phyloP scores from a whole-genome alignment of 1,140 invertebrate genomes.

The Drosophila sp. region DNA sequence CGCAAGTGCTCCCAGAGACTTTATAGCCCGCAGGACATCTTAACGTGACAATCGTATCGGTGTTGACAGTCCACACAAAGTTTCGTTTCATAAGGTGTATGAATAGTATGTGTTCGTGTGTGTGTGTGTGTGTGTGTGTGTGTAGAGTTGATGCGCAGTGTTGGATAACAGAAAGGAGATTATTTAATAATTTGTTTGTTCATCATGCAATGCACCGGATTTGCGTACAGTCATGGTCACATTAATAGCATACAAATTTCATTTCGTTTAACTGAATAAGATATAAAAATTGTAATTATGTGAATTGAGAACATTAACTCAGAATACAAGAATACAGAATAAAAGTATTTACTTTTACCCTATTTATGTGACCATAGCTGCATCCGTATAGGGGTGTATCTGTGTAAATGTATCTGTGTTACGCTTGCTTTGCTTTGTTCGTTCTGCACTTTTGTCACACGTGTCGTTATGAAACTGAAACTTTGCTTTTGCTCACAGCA shows the following conservation, averaged over 20 bases:
- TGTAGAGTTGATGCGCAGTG: constrained; percentile 23
- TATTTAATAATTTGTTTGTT: constrained; percentile 71
- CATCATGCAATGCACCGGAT: constrained; percentile 47
- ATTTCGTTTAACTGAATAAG: no score
- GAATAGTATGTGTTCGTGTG: constrained; percentile 17
- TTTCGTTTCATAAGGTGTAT: constrained; percentile 29
- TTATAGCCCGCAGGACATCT: constrained; percentile 91
- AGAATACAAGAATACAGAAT: neutral
- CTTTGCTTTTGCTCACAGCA: constrained; percentile 1
- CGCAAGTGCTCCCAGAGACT: constrained; percentile 87
- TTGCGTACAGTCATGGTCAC: neutral
- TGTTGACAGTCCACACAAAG: constrained; percentile 36
- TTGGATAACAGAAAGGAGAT: constrained; percentile 71
- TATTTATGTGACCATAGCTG: neutral
- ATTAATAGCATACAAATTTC: neutral
- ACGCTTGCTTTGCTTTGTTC: constrained; percentile 5
- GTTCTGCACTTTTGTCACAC: neutral
- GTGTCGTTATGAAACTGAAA: neutral
- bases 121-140: constrained; percentile 27
- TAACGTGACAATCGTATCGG: constrained; percentile 43
- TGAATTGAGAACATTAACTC: neutral
- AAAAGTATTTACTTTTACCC: neutral
- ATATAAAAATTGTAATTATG: neutral
- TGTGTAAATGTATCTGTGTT: neutral
- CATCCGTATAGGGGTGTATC: neutral